Evolutionary conservation across 2,888 invertebrate species (phyloP).

Genomic region (Xanthorhoe designata): DNA sequence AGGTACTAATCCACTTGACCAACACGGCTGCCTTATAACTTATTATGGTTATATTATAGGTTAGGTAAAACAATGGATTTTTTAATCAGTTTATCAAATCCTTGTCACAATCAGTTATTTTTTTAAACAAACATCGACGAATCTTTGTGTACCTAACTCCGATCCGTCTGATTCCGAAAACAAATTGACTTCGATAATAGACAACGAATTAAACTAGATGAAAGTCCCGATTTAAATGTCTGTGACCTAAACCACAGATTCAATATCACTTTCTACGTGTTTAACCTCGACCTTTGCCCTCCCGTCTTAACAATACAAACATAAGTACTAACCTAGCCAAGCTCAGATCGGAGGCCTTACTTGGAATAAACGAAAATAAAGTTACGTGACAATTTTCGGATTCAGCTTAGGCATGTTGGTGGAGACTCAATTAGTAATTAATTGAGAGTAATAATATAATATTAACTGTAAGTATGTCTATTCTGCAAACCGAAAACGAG

Average conservation of each 20-base stretch:
- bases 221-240: background rate
- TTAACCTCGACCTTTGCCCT: slow-evolving; percentile 22
- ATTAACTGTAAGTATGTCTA: too few relatives aligned
- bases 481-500: too few relatives aligned
- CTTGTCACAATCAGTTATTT: background rate
- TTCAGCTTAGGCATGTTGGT: too few relatives aligned
- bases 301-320: slow-evolving; percentile 1
- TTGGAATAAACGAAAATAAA: too few relatives aligned
- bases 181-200: background rate
- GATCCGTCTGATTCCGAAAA: background rate
- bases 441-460: too few relatives aligned
- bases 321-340: background rate
- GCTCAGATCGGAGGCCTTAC: slow-evolving; percentile 2
- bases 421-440: too few relatives aligned
- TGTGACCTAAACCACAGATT: slow-evolving; percentile 10
- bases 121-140: too few relatives aligned
- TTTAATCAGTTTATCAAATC: background rate
- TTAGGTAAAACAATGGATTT: background rate
- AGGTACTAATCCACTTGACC: too few relatives aligned
- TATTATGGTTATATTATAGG: too few relatives aligned
- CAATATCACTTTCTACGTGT: background rate
- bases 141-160: too few relatives aligned
- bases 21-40: too few relatives aligned
- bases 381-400: too few relatives aligned
- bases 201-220: background rate